Conservation (phyloP, 30 jellyfish, hydroid and myxozoan species). For the Turritopsis dohrnii region DNA sequence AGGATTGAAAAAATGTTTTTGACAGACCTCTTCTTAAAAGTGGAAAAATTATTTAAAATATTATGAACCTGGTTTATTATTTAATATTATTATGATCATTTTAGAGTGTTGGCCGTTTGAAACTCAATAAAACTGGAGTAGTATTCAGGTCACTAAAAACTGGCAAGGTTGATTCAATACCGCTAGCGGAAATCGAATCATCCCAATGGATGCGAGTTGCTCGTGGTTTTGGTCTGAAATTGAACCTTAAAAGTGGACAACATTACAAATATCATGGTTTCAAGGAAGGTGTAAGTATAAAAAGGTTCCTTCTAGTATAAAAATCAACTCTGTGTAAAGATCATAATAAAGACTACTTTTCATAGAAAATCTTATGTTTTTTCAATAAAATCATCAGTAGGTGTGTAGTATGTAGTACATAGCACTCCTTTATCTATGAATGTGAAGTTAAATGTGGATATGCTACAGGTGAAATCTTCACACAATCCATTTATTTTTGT, state of each 20-base stretch:
- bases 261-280: constrained; percentile 81
- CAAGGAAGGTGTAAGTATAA: constrained; percentile 63
- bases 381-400: no score
- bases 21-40: background rate
- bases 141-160: constrained; percentile 82
- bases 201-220: constrained; percentile 90
- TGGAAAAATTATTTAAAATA: background rate
- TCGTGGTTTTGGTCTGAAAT: constrained; percentile 76
- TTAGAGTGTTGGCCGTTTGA: constrained; percentile 76
- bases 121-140: constrained; percentile 74
- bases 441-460: no score
- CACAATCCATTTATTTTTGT: no score
- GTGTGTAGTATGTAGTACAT: no score
- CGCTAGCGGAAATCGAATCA: constrained; percentile 73
- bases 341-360: no score
- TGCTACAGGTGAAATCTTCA: no score
- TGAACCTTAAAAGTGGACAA: constrained; percentile 59
- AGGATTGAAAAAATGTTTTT: background rate
- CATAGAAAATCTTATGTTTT: no score
- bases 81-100: background rate
- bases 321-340: no score
- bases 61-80: background rate
- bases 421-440: no score
- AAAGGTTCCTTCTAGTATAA: no score
- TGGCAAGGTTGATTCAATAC: constrained; percentile 82